Evolutionary conservation across 2,797 vertebrate species (phyloP).

Genomic region (Sphaeramia orbicularis): DNA sequence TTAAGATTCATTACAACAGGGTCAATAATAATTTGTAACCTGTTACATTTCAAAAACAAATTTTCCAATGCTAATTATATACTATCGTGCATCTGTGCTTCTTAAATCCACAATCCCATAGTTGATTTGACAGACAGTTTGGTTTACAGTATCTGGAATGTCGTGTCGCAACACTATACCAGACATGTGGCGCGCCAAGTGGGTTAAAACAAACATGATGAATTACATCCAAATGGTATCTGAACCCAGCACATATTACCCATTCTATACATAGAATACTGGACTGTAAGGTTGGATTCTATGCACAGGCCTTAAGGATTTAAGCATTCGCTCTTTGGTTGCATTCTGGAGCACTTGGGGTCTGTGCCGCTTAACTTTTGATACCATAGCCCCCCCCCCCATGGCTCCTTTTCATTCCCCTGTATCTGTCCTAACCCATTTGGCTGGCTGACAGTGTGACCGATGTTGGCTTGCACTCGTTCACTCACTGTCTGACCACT

Average conservation of each 20-base stretch:
- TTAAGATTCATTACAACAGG: no score
- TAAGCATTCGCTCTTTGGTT: constrained; percentile 27
- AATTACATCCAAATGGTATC: constrained; percentile 35
- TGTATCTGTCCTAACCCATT: constrained; percentile 61
- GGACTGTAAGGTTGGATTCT: constrained; percentile 12
- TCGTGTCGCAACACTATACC: constrained; percentile 19
- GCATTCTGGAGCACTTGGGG: constrained; percentile 19
- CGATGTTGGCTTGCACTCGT: constrained; percentile 51
- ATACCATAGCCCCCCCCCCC: constrained; percentile 14
- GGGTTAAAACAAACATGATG: constrained; percentile 35
- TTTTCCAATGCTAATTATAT: no score
- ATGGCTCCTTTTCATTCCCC: no score
- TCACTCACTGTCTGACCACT: constrained; percentile 65
- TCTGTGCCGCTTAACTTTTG: constrained; percentile 42
- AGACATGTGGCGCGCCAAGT: constrained; percentile 39
- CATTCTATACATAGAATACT: constrained; percentile 19
- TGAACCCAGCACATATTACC: constrained; percentile 28
- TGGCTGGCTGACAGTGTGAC: constrained; percentile 68
- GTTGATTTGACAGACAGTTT: neutral
- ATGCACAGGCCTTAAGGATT: constrained; percentile 38
- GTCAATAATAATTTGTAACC: no score
- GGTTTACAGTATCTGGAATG: constrained; percentile 6
- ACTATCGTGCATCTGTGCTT: neutral
- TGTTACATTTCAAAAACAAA: no score
- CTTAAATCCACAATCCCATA: neutral